Base-by-base conservation (phyloP, 2,113 vertebrate genomes). In the Zosterops borbonicus region DNA sequence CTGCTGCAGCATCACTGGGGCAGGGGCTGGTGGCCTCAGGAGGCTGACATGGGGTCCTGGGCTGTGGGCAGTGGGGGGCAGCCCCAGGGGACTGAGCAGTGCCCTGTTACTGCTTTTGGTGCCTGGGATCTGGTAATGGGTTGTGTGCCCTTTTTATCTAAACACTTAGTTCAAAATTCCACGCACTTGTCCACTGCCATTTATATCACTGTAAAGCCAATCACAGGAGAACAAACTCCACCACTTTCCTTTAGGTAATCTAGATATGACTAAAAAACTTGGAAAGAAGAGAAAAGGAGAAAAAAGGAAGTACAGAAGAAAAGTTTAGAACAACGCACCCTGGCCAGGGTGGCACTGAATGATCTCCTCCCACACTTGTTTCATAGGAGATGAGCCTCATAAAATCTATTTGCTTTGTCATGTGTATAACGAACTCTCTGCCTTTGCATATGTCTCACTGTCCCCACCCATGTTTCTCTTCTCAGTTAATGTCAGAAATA, bases 151-250 rank as follows among this genome's bases (percentile, higher is more conserved):
- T 44, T 92, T 62, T 52, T 53, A 28, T 10, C 37, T 47, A 42
- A 87, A 70, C 4, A 3, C 1, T 23, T 52, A 27, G 49, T 50
- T 83, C 37, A 46, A 69, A 77, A 62, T 53, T n/a, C 7, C 19
- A 83, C 1, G 5, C 20, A 18, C 0, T 0, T 23, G 44, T n/a
- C 37, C 68, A 37, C 58, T 47, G 41, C 3, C 20, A n/a, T 24
- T 85, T 60, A 74, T 83, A 53, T 25, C 27, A 55, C 16, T 74
- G 33, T 14, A 76, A 77, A 89, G 49, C 2, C 31, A 76, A 11
- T 24, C 25, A 67, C 5, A 28, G 23, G 31, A 39, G 22, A 74
- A 19, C n/a, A 70, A 47, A n/a, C 7, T 46, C 62, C 49, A 81
- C 8, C 1, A 1, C 28, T 56, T 65, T 53, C 25, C 70, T 63